phyloP scores from a whole-genome alignment of 2,113 vertebrate species.

The Esox niger region DNA sequence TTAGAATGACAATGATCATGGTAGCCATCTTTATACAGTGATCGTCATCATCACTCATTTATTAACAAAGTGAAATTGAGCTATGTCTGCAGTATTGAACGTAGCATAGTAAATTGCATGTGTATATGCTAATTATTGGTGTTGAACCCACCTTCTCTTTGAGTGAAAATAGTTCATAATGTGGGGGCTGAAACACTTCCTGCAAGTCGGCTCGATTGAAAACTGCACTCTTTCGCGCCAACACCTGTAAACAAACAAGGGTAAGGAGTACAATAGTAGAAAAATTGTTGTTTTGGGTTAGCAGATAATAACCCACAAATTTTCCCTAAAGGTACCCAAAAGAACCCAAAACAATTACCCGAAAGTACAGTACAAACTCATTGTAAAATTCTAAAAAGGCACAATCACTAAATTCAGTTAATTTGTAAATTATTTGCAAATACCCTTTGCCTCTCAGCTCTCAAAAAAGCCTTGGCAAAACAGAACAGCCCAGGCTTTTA shows the following conservation, averaged over 20 bases:
- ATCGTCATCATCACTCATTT: background rate
- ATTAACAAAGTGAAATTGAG: background rate
- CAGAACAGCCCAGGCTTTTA: no score
- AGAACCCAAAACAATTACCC: no score
- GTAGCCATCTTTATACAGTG: background rate
- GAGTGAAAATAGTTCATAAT: slow-evolving; percentile 91
- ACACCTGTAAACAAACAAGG: slow-evolving; percentile 70
- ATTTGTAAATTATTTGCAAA: no score
- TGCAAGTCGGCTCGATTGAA: slow-evolving; percentile 87
- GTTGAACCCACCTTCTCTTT: slow-evolving; percentile 74
- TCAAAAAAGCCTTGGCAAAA: no score
- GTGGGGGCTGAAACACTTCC: slow-evolving; percentile 91
- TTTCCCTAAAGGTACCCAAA: no score
- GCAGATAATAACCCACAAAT: no score
- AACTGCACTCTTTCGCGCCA: slow-evolving; percentile 83
- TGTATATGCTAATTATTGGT: background rate
- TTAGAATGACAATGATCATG: slow-evolving; percentile 34
- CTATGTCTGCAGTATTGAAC: background rate
- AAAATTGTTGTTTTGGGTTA: no score
- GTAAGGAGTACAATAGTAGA: no score
- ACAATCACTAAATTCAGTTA: no score
- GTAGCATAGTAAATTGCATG: background rate
- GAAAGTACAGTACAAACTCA: no score
- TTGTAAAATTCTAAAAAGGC: no score
- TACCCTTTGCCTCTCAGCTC: no score